These are phyloP conservation scores for Diuraphis noxia DNA, from an alignment of 1,140 invertebrate species.

Conservation along the genomic window DNA sequence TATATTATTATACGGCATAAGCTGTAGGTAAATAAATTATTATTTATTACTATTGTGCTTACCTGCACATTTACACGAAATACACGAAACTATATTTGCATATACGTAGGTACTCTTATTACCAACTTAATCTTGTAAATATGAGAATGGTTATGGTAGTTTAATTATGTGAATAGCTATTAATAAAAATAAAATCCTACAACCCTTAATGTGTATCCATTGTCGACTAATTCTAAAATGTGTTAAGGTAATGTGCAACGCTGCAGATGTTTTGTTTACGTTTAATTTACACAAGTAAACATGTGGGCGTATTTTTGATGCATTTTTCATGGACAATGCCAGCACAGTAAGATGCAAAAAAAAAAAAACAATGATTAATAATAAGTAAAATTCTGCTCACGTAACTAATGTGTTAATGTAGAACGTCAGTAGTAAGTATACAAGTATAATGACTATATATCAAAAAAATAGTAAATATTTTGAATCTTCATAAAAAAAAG, in stretches of 20 bases:
- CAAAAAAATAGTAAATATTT: neutral
- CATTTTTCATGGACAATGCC: neutral
- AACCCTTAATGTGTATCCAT: neutral
- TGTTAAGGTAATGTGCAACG: neutral
- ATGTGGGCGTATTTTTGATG: neutral
- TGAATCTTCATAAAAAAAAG: neutral
- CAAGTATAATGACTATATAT: neutral
- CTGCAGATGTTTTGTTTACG: conserved; percentile 15
- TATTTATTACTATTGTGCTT: too few species aligned
- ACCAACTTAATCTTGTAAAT: neutral
- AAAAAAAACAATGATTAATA: neutral
- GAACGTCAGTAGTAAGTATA: neutral
- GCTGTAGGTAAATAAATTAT: neutral
- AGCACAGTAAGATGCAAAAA: neutral
- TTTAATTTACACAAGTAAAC: conserved; percentile 32
- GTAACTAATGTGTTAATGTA: neutral
- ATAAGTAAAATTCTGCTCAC: neutral
- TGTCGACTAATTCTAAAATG: neutral
- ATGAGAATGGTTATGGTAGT: neutral
- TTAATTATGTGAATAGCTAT: neutral
- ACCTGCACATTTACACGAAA: neutral
- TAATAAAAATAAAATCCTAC: conserved; percentile 30
- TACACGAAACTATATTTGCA: neutral
- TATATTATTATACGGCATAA: too few species aligned
- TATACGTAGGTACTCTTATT: neutral